phyloP scores from a whole-genome alignment of 2,888 invertebrate species.

The Pseudoips prasinana region DNA sequence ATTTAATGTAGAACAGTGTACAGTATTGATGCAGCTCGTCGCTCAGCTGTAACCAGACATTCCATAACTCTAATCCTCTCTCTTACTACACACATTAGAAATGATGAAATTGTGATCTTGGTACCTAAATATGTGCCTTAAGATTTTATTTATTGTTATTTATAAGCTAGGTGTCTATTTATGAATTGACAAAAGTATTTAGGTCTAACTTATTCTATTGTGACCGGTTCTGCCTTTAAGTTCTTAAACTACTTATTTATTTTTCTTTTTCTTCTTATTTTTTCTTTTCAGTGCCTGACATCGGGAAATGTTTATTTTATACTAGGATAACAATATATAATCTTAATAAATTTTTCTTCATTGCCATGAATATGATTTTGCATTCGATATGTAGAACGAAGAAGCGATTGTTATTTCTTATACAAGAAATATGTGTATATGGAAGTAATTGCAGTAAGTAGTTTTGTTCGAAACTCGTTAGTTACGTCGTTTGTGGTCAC shows the following conservation, averaged over 20 bases:
- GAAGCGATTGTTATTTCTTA: no score
- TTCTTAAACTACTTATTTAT: conserved; percentile 58
- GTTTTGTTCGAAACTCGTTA: conserved; percentile 11
- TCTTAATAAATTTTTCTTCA: no score
- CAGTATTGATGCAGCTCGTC: conserved; percentile 37
- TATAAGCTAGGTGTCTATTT: conserved; percentile 74
- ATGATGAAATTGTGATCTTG: conserved; percentile 76
- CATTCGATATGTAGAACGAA: no score
- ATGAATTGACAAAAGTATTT: conserved; percentile 68
- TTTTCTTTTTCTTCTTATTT: conserved; percentile 32
- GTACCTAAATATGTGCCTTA: conserved; percentile 79
- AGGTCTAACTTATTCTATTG: conserved; percentile 57
- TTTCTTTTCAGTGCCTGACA: conserved; percentile 39
- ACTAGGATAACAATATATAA: no score
- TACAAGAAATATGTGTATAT: no score
- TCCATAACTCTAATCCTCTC: conserved; percentile 66
- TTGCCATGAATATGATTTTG: no score
- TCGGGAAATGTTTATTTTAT: conserved; percentile 17
- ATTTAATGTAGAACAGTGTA: conserved; percentile 31
- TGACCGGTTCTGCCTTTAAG: conserved; percentile 48
- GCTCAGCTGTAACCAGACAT: conserved; percentile 62
- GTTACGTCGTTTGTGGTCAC: conserved; percentile 1
- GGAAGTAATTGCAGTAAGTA: conserved; percentile 13
- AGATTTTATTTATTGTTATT: conserved; percentile 80
- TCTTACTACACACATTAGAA: conserved; percentile 52